Base-by-base conservation (phyloP, 2,797 vertebrate species). In the Gymnoscopelus microlampas region DNA sequence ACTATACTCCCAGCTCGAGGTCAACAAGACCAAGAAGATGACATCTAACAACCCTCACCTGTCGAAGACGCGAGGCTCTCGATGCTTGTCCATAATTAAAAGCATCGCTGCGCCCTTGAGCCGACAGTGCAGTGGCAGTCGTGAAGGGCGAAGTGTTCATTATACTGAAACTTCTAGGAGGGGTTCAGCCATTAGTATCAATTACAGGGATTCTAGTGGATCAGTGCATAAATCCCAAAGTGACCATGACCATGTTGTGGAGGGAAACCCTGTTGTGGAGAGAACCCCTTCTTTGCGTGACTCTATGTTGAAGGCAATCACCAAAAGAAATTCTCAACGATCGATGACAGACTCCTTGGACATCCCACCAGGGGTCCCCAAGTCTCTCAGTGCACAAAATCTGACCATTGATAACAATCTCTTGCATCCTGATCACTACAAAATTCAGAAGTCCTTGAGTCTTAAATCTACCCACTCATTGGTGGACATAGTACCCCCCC, bases 371-470 rank as follows among this genome's bases (percentile, higher is more conserved):
- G 93, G 95, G 0, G 85, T 96, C 14, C 96, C 94, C 76, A 96
- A 95, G 79, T 99, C 98, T 0, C 95, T 93, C 73, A 99, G 98
- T 0, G 96, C 97, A 50, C 97, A 97, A 63, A 96, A 98, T 77
- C 90, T 99, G 70, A 85, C 89, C 0, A 92, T 94, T 13, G 90
- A 91, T 13, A 93, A 92, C 55, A 94, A 93, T 76, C 84, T 92
- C 9, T 81, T 95, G 64, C 89, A 88, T 39, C 92, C 94, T 13
- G 90, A 90, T 76, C 85, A 84, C 0, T 79, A 19, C 3, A 92
- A 88, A 53, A 89, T 98, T 80, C 96, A 96, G 62, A 99, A 98
- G 88, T 97, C 97, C 0, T 94, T 95, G 78, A 98, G 97, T 35
- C 70, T 93, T 5, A 84, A 86, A 3, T 87, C 90, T 26, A 87